Conservation (phyloP, 2,888 invertebrate species). For the Polyploca ridens region DNA sequence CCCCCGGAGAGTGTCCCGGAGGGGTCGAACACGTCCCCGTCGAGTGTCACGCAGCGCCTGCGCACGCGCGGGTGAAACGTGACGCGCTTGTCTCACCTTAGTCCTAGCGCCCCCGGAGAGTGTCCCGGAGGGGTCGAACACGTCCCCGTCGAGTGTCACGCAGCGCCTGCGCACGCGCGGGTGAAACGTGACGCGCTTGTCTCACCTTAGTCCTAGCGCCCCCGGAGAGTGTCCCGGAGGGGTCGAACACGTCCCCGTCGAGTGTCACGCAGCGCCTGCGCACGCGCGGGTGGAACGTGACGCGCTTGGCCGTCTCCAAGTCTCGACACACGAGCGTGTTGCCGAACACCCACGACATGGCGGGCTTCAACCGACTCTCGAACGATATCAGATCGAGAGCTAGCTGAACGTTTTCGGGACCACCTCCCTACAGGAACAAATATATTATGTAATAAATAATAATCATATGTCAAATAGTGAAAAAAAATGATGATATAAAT, state of each 20-base stretch:
- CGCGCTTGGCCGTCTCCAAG: constrained; percentile 91
- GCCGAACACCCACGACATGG: constrained; percentile 96
- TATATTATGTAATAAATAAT: too few relatives aligned
- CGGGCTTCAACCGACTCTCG: constrained; percentile 86
- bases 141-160: too few relatives aligned
- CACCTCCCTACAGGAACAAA: constrained; percentile 71
- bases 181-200: constrained; percentile 86
- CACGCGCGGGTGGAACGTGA: constrained; percentile 90
- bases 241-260: constrained; percentile 96
- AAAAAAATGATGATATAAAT: too few relatives aligned
- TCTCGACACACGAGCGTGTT: constrained; percentile 92
- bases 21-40: too few relatives aligned
- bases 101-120: too few relatives aligned
- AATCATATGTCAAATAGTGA: too few relatives aligned
- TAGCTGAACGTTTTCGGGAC: constrained; percentile 91
- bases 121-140: too few relatives aligned
- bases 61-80: constrained; percentile 20
- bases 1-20: too few relatives aligned
- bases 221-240: constrained; percentile 95
- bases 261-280: constrained; percentile 91
- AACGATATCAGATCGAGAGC: constrained; percentile 92
- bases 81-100: too few relatives aligned
- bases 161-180: constrained; percentile 20
- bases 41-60: too few relatives aligned
- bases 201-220: constrained; percentile 87